Conservation (phyloP, 2,888 invertebrate genomes). For the Platynereis dumerilii region DNA sequence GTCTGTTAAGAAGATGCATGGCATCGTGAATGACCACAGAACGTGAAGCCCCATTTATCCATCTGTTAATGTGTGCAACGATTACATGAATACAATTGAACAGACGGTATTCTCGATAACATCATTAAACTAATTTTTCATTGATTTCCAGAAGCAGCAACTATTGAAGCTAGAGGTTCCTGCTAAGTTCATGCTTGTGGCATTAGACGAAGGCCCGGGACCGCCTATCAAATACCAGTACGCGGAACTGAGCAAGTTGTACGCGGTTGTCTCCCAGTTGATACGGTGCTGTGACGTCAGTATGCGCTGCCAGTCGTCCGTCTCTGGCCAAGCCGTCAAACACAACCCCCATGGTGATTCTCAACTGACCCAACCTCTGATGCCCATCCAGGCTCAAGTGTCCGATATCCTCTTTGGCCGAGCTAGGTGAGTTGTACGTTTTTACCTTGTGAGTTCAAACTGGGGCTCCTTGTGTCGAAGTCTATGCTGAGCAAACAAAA, state of each 20-base stretch:
- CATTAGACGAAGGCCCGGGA: constrained; percentile 90
- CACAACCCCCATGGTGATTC: constrained; percentile 58
- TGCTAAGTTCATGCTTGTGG: constrained; percentile 86
- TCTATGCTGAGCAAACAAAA: too few species aligned
- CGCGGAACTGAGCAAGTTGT: constrained; percentile 90
- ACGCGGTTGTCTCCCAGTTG: constrained; percentile 88
- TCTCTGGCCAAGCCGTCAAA: constrained; percentile 45
- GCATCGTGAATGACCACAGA: too few species aligned
- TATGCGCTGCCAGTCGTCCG: constrained; percentile 67
- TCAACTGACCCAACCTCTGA: constrained; percentile 66
- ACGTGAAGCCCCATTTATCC: too few species aligned
- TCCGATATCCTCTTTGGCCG: constrained; percentile 83
- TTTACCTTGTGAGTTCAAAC: too few species aligned
- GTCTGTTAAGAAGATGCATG: too few species aligned
- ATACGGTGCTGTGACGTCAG: constrained; percentile 91
- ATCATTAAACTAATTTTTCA: too few species aligned
- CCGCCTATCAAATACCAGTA: constrained; percentile 95
- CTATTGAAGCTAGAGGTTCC: constrained; percentile 81
- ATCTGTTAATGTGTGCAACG: too few species aligned
- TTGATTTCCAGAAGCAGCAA: constrained; percentile 60
- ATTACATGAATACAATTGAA: too few species aligned
- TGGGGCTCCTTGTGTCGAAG: too few species aligned
- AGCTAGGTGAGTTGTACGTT: constrained; percentile 70
- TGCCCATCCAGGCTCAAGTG: constrained; percentile 77
- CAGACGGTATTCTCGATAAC: too few species aligned